phyloP scores from a whole-genome alignment of 2,113 vertebrate species.

The Amazona guildingii region DNA sequence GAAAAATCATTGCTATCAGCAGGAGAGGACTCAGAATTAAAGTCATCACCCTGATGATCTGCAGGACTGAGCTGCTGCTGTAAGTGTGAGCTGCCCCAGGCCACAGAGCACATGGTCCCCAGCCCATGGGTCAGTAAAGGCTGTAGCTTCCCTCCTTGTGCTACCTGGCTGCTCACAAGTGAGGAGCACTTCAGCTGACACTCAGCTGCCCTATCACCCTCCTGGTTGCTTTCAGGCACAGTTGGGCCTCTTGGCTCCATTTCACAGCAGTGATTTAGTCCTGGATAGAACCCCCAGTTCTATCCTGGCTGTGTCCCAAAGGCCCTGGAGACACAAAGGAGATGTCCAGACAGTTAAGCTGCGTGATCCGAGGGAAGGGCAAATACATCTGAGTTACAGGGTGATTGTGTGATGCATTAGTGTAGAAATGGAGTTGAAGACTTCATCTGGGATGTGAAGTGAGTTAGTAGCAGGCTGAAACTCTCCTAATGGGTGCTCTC shows the following conservation, averaged over 20 bases:
- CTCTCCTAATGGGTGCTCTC: slow-evolving; percentile 1
- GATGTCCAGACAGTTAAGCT: background rate
- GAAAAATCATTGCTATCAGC: slow-evolving; percentile 13
- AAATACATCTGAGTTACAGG: background rate
- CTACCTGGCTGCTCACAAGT: background rate
- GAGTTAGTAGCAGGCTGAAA: background rate
- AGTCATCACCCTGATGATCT: background rate
- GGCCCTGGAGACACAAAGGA: background rate
- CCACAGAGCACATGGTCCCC: background rate
- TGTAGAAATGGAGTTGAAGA: background rate
- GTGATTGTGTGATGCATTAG: background rate
- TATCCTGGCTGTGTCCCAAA: background rate
- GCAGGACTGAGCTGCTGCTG: background rate
- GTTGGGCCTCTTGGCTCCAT: background rate
- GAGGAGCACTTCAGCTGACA: background rate
- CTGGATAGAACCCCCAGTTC: background rate
- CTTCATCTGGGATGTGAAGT: background rate
- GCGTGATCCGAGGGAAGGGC: background rate
- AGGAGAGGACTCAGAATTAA: background rate
- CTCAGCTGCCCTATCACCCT: background rate
- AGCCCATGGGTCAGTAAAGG: background rate
- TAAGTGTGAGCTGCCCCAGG: background rate
- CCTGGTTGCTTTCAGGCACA: background rate
- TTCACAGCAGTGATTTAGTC: background rate
- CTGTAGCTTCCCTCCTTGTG: background rate